These are phyloP conservation scores for Mizuhopecten yessoensis DNA, from an alignment of 1,140 invertebrate genomes.

Conservation along the genomic window DNA sequence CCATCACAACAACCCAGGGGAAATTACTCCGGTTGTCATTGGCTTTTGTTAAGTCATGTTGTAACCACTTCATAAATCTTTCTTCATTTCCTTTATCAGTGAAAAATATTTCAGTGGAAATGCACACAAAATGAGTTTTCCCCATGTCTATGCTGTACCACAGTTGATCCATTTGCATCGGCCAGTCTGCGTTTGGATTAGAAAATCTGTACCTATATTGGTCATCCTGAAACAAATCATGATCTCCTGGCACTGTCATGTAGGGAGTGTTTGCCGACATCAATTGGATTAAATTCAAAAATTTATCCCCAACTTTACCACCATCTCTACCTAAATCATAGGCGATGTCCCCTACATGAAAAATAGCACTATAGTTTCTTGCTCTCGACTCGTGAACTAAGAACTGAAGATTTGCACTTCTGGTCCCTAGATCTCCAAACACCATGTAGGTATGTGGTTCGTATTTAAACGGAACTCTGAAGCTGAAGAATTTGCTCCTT, in stretches of 20 bases:
- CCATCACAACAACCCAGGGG: conserved; percentile 82
- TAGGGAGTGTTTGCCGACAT: conserved; percentile 82
- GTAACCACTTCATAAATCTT: conserved; percentile 73
- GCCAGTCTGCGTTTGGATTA: conserved; percentile 80
- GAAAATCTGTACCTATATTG: conserved; percentile 81
- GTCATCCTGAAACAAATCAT: conserved; percentile 79
- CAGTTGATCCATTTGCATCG: conserved; percentile 77
- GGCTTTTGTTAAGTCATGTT: conserved; percentile 71
- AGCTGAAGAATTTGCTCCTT: conserved; percentile 70
- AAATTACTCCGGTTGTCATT: conserved; percentile 72
- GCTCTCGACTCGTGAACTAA: conserved; percentile 90
- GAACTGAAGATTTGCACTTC: conserved; percentile 90
- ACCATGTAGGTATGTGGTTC: conserved; percentile 87
- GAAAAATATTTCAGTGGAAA: conserved; percentile 76
- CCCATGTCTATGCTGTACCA: conserved; percentile 83
- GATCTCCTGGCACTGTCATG: conserved; percentile 83
- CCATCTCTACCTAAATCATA: conserved; percentile 81
- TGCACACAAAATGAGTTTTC: conserved; percentile 77
- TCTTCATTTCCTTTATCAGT: conserved; percentile 58
- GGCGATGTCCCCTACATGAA: conserved; percentile 90
- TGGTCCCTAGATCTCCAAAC: conserved; percentile 95
- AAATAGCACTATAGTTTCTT: conserved; percentile 92
- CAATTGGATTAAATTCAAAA: conserved; percentile 78
- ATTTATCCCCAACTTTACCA: conserved; percentile 80
- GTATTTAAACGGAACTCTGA: conserved; percentile 62